Evolutionary conservation across 2,797 vertebrate species (phyloP), one percentile per base, ranked within the genome.

Genomic region (Sebastes ruberrimus): DNA sequence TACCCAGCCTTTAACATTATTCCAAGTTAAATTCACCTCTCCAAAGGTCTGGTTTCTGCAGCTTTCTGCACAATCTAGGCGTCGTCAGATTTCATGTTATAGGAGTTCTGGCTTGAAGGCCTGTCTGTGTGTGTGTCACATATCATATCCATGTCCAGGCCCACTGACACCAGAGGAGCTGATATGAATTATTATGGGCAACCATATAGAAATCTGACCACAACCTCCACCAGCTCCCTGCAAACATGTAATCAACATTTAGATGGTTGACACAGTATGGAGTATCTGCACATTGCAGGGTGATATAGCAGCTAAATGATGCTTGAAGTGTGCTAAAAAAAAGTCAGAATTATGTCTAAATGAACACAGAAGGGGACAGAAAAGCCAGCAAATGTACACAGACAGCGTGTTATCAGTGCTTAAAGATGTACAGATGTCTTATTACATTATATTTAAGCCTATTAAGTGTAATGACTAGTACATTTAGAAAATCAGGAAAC

Each of bases 31-130:
- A 42, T 71, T 10, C 32, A 35, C 56, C 65, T 69, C 68, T 38
- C 38, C 64, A 18, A 18, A 1, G 72, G 32, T 74, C 28, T 33
- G 60, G 2, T 76, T 53, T 22, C 20, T 22, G 33, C 8, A 33
- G 53, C 35, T 60, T 73, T 71, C 38, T 52, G 33, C 60, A 18
- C 33, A 53, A 7, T 55, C 57, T 67, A 20, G 28, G 59, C 80
- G 78, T 77, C 82, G 67, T 75, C 73, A 68, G 59, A 75, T 69
- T 61, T 49, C 67, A 64, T 76, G 76, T 90, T 81, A 14, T 74
- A 64, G 74, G 84, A 89, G 84, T 90, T 89, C 49, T 88, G 88
- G 85, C 62, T 88, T 88, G 78, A 74, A 84, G 90, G 90, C 92
- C 91, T 88, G 73, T 10, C 32, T 79, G 75, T 82, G 74, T 86